Conservation (phyloP, 2,797 vertebrate species). For the Centropyge bicolor region DNA sequence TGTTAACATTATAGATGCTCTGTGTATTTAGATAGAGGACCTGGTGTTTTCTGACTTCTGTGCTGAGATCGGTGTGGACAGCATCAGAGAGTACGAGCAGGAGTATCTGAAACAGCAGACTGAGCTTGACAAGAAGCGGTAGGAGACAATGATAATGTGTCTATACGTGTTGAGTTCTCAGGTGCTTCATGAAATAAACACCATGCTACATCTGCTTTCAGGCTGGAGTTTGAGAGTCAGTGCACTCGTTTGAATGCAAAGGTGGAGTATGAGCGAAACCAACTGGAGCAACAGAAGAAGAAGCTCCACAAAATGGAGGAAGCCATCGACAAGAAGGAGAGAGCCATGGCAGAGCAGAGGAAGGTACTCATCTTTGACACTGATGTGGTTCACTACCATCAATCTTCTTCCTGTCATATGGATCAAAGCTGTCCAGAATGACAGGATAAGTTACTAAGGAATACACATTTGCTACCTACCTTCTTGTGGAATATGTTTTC, state of each 20-base stretch:
- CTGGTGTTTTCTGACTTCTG: slow-evolving; percentile 93
- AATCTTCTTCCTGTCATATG: not conserved
- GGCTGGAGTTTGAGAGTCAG: slow-evolving; percentile 94
- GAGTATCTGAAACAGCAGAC: slow-evolving; percentile 88
- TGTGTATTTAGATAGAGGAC: slow-evolving; percentile 89
- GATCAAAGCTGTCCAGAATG: not conserved
- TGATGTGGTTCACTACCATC: not conserved
- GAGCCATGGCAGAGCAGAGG: slow-evolving; percentile 72
- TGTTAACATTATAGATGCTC: not conserved
- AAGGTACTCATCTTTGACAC: slow-evolving; percentile 81
- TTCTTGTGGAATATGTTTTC: not conserved
- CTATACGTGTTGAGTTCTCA: not conserved
- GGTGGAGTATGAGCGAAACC: slow-evolving; percentile 88
- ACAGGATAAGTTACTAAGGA: not conserved
- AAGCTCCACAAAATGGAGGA: slow-evolving; percentile 81
- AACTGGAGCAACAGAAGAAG: slow-evolving; percentile 84
- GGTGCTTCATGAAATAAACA: not conserved
- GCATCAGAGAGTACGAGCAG: slow-evolving; percentile 93
- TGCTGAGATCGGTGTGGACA: slow-evolving; percentile 90
- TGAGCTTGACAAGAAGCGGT: slow-evolving; percentile 93
- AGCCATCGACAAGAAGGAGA: slow-evolving; percentile 80
- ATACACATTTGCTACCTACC: not conserved
- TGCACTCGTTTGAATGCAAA: slow-evolving; percentile 85
- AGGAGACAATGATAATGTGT: slow-evolving; percentile 19
- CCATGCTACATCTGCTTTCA: slow-evolving; percentile 58